Evolutionary conservation across 2,113 vertebrate genomes (phyloP).

Genomic region (Sardina pilchardus): DNA sequence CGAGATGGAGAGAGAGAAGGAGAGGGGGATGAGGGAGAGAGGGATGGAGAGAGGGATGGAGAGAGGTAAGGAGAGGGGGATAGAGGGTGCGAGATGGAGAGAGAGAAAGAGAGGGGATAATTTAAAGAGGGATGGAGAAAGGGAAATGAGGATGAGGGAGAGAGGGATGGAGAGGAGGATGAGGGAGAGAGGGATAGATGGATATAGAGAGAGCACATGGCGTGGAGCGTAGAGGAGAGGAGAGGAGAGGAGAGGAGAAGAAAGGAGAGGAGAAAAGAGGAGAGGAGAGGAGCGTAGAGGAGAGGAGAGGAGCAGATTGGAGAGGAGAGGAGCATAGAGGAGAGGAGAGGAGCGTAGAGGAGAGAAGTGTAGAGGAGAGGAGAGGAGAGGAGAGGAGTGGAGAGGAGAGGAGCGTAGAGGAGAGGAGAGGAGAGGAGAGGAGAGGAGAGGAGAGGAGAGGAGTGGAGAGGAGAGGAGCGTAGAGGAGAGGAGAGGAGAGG

Average conservation of each 20-base stretch:
- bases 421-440: constrained; percentile 21
- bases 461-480: constrained; percentile 20
- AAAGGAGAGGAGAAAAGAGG: neutral
- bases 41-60: no score
- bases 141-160: neutral
- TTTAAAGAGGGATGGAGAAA: neutral
- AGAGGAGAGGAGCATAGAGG: constrained; percentile 18
- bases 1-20: no score
- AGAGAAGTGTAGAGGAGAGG: no score
- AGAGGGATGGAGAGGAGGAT: neutral
- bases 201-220: neutral
- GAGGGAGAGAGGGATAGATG: neutral
- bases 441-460: no score
- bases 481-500: constrained; percentile 15
- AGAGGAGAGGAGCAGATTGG: no score
- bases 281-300: constrained; percentile 20
- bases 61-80: no score
- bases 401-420: constrained; percentile 20
- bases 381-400: constrained; percentile 13
- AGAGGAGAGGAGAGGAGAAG: neutral
- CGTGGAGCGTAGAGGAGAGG: neutral
- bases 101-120: neutral
- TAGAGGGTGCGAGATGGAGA: neutral
- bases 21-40: no score
- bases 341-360: constrained; percentile 18